phyloP scores from a whole-genome alignment of 2,797 vertebrate genomes.

The Thripadectes ignobilis region DNA sequence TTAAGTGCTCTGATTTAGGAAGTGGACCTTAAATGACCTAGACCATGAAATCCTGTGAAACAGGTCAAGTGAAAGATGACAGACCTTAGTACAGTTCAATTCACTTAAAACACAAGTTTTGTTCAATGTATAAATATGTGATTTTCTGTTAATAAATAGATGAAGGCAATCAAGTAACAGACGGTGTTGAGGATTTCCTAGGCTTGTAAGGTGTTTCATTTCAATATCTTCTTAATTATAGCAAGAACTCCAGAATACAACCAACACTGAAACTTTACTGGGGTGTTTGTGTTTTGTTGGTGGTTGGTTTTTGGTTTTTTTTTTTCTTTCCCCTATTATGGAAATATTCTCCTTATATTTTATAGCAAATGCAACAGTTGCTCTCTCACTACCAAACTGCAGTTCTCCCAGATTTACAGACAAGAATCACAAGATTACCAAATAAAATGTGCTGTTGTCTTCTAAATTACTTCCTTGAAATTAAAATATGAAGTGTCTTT shows the following conservation, averaged over 20 bases:
- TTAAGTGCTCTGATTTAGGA: not conserved
- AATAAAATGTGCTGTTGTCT: not conserved
- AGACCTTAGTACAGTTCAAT: not conserved
- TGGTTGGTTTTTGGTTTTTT: too few species aligned
- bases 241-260: not conserved
- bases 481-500: not conserved
- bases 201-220: not conserved
- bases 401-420: not conserved
- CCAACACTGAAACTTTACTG: not conserved
- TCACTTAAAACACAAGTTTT: not conserved
- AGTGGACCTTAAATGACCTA: not conserved
- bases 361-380: not conserved
- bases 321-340: rapidly evolving
- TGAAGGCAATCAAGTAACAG: not conserved
- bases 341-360: not conserved
- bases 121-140: not conserved
- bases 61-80: not conserved
- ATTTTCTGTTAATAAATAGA: not conserved
- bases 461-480: not conserved
- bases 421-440: not conserved
- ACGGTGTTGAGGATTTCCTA: not conserved
- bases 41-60: not conserved
- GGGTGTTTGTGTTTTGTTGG: too few species aligned
- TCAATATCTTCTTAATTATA: not conserved
- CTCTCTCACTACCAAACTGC: not conserved